Conservation (phyloP, 1,140 invertebrate species). For the Nilaparvata lugens region DNA sequence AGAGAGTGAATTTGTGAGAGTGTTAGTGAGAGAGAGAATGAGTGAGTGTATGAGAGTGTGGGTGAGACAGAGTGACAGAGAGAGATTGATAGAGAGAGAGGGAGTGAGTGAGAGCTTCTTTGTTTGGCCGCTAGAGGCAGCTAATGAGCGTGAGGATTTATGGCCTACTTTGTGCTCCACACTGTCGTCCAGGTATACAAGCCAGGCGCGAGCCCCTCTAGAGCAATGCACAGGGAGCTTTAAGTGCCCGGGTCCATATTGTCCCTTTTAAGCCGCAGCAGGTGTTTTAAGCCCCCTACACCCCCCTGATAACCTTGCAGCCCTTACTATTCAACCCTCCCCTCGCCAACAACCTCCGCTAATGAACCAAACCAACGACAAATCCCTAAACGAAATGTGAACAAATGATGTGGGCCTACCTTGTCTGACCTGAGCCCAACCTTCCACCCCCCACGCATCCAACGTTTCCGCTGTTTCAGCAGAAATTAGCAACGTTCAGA, state of each 20-base stretch:
- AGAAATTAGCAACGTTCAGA: no score
- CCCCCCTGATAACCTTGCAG: neutral
- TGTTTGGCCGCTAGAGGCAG: neutral
- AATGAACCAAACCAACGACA: neutral
- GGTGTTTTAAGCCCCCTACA: neutral
- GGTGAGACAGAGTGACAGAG: neutral
- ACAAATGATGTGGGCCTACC: neutral
- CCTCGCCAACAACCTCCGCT: neutral
- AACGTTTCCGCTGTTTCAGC: no score
- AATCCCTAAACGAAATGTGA: neutral
- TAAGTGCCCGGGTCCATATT: neutral
- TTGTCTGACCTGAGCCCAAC: no score
- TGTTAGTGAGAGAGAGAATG: neutral
- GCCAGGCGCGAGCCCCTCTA: neutral
- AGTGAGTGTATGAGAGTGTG: neutral
- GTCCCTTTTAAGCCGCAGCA: neutral
- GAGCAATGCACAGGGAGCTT: neutral
- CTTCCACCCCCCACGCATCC: no score
- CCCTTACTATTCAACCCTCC: neutral
- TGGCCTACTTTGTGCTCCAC: neutral
- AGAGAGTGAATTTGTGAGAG: neutral
- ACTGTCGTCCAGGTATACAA: no score
- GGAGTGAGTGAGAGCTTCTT: neutral
- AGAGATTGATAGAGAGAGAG: neutral
- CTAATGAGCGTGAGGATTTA: conserved; percentile 3